phyloP scores from a whole-genome alignment of 2,113 vertebrate species.

The Poecile atricapillus region DNA sequence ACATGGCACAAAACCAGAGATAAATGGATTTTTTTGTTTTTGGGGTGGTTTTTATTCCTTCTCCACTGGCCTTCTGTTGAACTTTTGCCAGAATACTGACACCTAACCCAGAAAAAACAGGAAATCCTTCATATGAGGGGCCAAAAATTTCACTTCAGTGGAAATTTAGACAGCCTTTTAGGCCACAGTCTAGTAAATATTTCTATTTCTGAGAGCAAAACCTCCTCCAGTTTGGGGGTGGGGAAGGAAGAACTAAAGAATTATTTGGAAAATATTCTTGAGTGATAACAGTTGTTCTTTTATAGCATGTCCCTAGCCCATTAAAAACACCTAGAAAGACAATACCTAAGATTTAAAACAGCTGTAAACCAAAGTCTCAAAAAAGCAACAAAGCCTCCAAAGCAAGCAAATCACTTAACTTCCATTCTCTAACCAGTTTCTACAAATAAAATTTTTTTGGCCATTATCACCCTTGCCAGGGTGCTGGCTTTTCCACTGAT shows the following conservation, averaged over 20 bases:
- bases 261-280: neutral
- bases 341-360: neutral
- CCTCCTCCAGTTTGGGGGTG: neutral
- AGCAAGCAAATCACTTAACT: neutral
- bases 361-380: neutral
- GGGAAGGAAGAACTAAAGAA: neutral
- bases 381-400: neutral
- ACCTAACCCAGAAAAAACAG: conserved; percentile 36
- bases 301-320: neutral
- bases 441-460: neutral
- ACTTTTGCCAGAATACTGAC: neutral
- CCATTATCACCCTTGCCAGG: neutral
- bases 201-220: neutral
- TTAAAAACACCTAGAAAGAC: neutral
- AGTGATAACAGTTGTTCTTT: neutral
- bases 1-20: neutral
- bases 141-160: neutral
- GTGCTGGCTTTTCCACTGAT: neutral
- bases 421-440: neutral
- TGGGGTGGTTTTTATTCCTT: neutral
- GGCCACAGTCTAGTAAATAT: neutral
- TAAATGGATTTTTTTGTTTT: neutral
- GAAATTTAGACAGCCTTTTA: neutral
- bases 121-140: neutral
- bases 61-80: neutral